Percentiles rank a stretch among this genome's conserved stretches.
phyloP scores from a whole-genome alignment of 2,888 invertebrate species.

The Melieria omissa region DNA sequence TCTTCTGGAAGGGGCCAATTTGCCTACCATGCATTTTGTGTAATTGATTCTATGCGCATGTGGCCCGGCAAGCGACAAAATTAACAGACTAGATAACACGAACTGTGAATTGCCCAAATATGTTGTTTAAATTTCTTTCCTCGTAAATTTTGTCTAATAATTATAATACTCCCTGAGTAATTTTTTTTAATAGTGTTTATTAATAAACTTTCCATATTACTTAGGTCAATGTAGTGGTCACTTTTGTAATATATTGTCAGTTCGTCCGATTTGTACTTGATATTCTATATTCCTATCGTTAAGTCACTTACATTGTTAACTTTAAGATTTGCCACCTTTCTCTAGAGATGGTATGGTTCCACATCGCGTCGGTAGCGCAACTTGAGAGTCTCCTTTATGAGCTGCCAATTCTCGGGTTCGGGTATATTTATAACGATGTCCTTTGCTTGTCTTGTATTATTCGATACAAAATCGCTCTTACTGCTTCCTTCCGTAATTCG shows the following conservation, averaged over 20 bases:
- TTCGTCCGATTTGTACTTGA: conserved; percentile 21
- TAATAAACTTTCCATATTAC: conserved; percentile 14
- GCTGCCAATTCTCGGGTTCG: conserved; percentile 2
- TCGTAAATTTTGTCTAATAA: too few species aligned
- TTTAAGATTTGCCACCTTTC: neutral
- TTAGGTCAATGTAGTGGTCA: conserved; percentile 1
- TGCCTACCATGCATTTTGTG: too few species aligned
- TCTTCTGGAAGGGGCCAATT: too few species aligned
- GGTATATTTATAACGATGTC: conserved; percentile 21
- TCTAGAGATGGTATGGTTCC: conserved; percentile 1
- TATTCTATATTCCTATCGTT: conserved; percentile 1
- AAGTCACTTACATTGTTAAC: conserved; percentile 11
- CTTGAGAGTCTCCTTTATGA: conserved; percentile 22
- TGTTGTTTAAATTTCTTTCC: too few species aligned
- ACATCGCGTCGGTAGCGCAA: conserved; percentile 5
- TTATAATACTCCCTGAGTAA: conserved; percentile 19
- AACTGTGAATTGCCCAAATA: too few species aligned
- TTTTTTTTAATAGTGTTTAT: conserved; percentile 17
- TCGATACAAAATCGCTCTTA: conserved; percentile 18
- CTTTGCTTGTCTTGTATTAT: conserved; percentile 30
- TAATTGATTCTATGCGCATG: too few species aligned
- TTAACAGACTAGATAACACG: too few species aligned
- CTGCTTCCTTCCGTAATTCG: conserved; percentile 5
- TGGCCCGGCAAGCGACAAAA: too few species aligned
- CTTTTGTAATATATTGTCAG: conserved; percentile 7